These are phyloP conservation scores for Chrysaora quinquecirrha DNA, from an alignment of 30 jellyfish, hydroid and myxozoan species.

Conservation along the genomic window DNA sequence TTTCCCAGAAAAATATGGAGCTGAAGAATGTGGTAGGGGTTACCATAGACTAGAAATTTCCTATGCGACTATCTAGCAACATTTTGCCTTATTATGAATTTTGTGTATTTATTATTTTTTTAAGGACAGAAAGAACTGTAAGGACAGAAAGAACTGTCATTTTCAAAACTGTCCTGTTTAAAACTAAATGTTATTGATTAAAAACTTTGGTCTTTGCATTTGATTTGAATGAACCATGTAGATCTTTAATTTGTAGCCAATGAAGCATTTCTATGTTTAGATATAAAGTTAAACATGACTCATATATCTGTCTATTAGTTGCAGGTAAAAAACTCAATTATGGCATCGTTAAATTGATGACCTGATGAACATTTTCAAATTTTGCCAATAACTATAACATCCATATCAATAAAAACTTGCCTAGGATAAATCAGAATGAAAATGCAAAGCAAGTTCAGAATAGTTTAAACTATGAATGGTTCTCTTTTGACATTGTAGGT, in stretches of 20 bases:
- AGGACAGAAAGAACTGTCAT: background rate
- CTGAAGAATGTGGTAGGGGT: conserved; percentile 24
- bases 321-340: background rate
- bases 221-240: background rate
- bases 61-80: conserved; percentile 1
- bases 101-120: background rate
- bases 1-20: conserved; percentile 9
- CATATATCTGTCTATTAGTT: background rate
- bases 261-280: background rate
- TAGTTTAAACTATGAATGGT: no score
- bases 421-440: no score
- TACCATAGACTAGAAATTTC: background rate
- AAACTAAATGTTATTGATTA: background rate
- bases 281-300: background rate
- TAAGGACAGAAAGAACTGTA: background rate
- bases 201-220: background rate
- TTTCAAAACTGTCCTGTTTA: background rate
- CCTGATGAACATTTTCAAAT: conserved; percentile 3
- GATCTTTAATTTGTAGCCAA: background rate
- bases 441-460: no score
- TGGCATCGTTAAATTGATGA: background rate
- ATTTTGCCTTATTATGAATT: background rate
- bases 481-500: no score
- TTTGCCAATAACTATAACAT: no score
- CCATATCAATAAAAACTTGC: no score